Evolutionary conservation across 2,113 vertebrate genomes (phyloP), one percentile per base, ranked within the genome.

Genomic region (Vanacampus margaritifer): DNA sequence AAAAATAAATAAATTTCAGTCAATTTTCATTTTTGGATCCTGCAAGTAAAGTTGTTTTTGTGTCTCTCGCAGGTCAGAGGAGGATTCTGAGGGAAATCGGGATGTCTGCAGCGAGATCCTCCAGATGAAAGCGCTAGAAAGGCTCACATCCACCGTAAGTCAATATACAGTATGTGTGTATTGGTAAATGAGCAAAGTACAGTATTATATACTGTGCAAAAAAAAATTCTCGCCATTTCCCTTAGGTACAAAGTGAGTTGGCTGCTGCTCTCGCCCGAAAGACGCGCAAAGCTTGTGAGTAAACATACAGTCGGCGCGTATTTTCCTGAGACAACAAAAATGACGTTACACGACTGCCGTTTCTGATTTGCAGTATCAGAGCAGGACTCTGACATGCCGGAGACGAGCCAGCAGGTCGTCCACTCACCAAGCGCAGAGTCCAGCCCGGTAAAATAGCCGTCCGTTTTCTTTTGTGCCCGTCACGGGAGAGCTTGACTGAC

Each of bases 261-360:
- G 96, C 94, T 21, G 94, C 95, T 75, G 95, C 96, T 75, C 94
- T 99, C 65, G 96, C 96, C 61, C 87, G 95, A 84, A 99, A 97
- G 91, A 95, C 95, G 69, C 93, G 94, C 80, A 98, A 97, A 82
- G 94, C 95, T 86, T 92, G 96, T 98, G 82, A 95, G 96, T 95
- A 65, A 50, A 35, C 19, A 12, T 65, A 4, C 35, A 41, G 2
- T 11, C 5, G 5, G n/a, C 2, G n/a, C 9, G 12, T 32, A 28
- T 61, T 36, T 54, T 57, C 5, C 8, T 11, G 17, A 24, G 41
- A 46, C 12, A 56, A 3, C 11, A 64, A 51, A 16, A 21, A 48
- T 1, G 43, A 41, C 56, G 6, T 65, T 43, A 45, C 19, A 1
- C 10, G 41, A 48, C 8, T 17, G 65, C 6, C 65, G 41, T 50